Evolutionary conservation across 2,113 vertebrate genomes (phyloP).

Genomic region (Lota lota): DNA sequence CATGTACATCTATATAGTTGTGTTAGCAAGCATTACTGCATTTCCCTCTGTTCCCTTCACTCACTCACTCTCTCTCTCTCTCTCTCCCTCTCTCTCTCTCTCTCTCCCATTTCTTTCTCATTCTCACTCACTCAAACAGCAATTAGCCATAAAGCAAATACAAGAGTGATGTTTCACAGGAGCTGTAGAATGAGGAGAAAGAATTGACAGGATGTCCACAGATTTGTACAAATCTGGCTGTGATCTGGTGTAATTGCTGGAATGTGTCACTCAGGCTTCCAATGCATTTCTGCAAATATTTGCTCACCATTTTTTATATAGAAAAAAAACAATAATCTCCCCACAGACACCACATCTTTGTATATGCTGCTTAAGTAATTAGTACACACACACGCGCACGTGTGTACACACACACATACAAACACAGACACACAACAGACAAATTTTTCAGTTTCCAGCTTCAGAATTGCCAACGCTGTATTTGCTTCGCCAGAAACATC

Average conservation of each 20-base stretch:
- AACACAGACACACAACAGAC: not conserved
- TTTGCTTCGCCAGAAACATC: too few relatives aligned
- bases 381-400: not conserved
- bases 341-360: not conserved
- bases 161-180: conserved; percentile 54
- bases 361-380: not conserved
- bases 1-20: not conserved
- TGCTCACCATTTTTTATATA: too few relatives aligned
- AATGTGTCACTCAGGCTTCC: conserved; percentile 34
- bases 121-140: conserved; percentile 41
- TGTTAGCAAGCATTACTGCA: not conserved
- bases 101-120: conserved; percentile 19
- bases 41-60: conserved; percentile 13
- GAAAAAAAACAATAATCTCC: not conserved
- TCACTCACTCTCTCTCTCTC: conserved; percentile 22
- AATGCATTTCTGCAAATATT: too few relatives aligned
- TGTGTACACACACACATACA: too few relatives aligned
- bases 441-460: not conserved
- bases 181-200: conserved; percentile 44
- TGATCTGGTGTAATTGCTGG: conserved; percentile 42
- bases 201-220: conserved; percentile 29
- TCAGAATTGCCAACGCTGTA: too few relatives aligned
- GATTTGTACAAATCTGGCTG: conserved; percentile 26
- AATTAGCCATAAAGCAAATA: conserved; percentile 30
- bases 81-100: too few relatives aligned